phyloP scores from a whole-genome alignment of 2,113 vertebrate genomes.

The Siniperca knerii region DNA sequence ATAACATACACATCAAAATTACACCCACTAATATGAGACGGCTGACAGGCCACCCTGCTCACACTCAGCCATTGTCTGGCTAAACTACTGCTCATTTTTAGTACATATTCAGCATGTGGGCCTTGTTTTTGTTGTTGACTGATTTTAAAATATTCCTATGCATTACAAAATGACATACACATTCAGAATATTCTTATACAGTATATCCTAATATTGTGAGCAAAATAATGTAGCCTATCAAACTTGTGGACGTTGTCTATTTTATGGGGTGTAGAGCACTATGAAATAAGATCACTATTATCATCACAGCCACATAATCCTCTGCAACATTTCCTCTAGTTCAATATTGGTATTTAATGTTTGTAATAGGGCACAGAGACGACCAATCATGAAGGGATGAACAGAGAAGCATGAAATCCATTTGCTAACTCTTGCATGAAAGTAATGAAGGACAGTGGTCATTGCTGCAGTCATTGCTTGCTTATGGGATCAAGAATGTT shows the following conservation, averaged over 20 bases:
- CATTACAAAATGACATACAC: background rate
- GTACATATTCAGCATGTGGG: constrained; percentile 9
- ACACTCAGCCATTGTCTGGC: background rate
- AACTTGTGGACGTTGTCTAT: background rate
- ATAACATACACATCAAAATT: constrained; percentile 60
- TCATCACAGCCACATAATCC: background rate
- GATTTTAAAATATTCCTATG: background rate
- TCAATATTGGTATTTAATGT: constrained; percentile 35
- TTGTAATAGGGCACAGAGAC: constrained; percentile 11
- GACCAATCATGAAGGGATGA: constrained; percentile 2
- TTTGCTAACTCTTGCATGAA: constrained; percentile 56
- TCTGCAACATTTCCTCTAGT: background rate
- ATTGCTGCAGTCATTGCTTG: background rate
- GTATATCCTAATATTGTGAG: background rate
- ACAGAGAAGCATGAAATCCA: constrained; percentile 33
- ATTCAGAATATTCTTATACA: background rate
- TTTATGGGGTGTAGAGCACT: background rate
- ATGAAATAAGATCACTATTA: constrained; percentile 7
- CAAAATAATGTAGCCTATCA: background rate
- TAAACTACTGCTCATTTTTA: constrained; percentile 23
- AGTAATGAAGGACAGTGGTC: constrained; percentile 15
- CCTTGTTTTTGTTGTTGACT: background rate
- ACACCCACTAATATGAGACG: constrained; percentile 57
- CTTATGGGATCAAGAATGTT: constrained; percentile 31
- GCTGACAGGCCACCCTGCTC: constrained; percentile 36